Evolutionary conservation across 2,113 vertebrate species (phyloP).

Genomic region (Alectura lathami): DNA sequence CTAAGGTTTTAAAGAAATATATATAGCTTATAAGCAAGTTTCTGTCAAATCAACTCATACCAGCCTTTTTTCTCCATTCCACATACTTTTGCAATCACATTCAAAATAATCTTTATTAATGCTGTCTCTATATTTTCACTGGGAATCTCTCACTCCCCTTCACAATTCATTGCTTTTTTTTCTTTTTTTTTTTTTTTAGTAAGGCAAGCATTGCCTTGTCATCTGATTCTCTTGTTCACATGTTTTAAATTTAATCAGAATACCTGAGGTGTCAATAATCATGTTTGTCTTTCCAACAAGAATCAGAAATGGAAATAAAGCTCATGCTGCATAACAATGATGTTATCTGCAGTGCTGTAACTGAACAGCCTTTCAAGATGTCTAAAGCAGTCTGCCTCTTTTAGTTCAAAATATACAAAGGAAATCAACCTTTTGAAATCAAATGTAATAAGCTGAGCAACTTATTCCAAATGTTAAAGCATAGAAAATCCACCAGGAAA

Average conservation of each 20-base stretch:
- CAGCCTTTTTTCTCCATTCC: background rate
- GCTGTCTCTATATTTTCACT: background rate
- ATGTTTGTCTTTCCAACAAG: background rate
- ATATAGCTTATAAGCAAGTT: background rate
- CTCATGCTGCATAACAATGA: background rate
- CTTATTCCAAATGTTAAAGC: slow-evolving; percentile 18
- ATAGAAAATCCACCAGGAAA: slow-evolving; percentile 46
- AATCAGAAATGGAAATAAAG: background rate
- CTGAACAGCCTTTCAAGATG: background rate
- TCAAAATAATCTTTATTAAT: background rate
- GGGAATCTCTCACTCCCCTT: background rate
- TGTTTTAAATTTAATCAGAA: slow-evolving; percentile 33
- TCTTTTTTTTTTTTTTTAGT: background rate
- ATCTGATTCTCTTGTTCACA: background rate
- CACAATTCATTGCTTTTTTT: background rate
- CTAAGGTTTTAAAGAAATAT: background rate
- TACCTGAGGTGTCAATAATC: background rate
- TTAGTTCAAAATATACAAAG: background rate
- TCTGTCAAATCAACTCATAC: background rate
- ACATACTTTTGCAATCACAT: background rate
- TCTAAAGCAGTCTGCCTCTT: background rate
- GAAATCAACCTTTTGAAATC: background rate
- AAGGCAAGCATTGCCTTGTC: background rate
- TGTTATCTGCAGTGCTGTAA: background rate
- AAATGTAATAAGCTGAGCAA: background rate